These are phyloP conservation scores for Oncorhynchus mykiss DNA, from an alignment of 2,113 vertebrate species.

Conservation along the genomic window DNA sequence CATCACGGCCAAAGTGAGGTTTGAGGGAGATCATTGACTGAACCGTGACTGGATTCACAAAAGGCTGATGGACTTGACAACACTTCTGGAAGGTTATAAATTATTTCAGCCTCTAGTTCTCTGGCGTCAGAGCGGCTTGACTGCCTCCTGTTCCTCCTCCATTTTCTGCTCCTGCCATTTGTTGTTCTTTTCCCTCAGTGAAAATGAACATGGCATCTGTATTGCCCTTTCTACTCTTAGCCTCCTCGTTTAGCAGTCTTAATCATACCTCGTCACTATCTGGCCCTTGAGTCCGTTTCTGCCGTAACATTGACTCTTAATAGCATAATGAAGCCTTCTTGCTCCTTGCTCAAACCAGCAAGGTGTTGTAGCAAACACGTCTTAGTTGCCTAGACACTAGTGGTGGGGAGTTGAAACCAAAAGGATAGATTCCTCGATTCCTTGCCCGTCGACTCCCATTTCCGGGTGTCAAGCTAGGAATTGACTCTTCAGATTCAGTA, in stretches of 20 bases:
- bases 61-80: neutral
- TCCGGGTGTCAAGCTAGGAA: too few relatives aligned
- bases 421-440: too few relatives aligned
- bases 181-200: conserved; percentile 13
- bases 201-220: conserved; percentile 4
- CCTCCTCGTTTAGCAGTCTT: conserved; percentile 29
- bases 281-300: conserved; percentile 13
- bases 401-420: too few relatives aligned
- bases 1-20: neutral
- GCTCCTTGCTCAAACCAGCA: too few relatives aligned
- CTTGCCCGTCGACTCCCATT: too few relatives aligned
- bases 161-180: conserved; percentile 14
- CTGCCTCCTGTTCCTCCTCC: neutral
- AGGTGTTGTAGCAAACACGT: too few relatives aligned
- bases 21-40: neutral
- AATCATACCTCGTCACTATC: conserved; percentile 41
- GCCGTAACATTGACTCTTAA: too few relatives aligned
- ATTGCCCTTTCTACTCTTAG: conserved; percentile 10
- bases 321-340: too few relatives aligned
- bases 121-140: neutral
- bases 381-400: too few relatives aligned
- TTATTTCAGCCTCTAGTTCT: neutral
- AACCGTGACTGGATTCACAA: neutral
- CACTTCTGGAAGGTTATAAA: neutral
- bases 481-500: too few relatives aligned